These are phyloP conservation scores for Cottoperca gobio DNA, from an alignment of 2,797 vertebrate genomes.

Conservation along the genomic window DNA sequence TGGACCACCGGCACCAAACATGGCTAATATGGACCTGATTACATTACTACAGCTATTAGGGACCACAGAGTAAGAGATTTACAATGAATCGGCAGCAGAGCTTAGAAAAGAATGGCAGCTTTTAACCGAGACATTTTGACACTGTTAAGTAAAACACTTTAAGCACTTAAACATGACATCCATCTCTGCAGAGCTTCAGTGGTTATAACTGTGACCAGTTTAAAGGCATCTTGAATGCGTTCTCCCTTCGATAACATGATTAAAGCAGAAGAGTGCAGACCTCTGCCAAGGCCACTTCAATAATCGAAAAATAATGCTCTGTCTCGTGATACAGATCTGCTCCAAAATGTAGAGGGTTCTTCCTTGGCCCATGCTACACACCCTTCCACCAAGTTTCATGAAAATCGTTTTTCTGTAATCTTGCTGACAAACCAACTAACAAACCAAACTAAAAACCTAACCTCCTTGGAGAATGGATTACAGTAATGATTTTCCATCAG, in stretches of 20 bases:
- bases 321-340: no score
- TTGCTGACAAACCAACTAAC: no score
- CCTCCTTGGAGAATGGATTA: background rate
- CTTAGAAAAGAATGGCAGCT: background rate
- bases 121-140: background rate
- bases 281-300: no score
- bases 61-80: slow-evolving; percentile 11
- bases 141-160: background rate
- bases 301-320: no score
- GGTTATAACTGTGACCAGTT: background rate
- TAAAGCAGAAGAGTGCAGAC: background rate
- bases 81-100: slow-evolving; percentile 30
- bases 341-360: no score
- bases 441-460: no score
- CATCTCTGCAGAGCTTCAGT: background rate
- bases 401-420: no score
- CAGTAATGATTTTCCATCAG: slow-evolving; percentile 15
- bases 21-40: slow-evolving; percentile 56
- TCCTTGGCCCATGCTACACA: no score
- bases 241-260: slow-evolving; percentile 28
- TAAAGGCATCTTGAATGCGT: background rate
- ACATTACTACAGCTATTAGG: slow-evolving; percentile 52
- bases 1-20: slow-evolving; percentile 34
- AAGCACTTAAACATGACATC: background rate
- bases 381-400: no score